A percentile compares a stretch with the other conserved stretches of the same genome.
These are phyloP conservation scores for Myotis lucifugus DNA, from an alignment of 2,113 vertebrate species.

Conservation along the genomic window DNA sequence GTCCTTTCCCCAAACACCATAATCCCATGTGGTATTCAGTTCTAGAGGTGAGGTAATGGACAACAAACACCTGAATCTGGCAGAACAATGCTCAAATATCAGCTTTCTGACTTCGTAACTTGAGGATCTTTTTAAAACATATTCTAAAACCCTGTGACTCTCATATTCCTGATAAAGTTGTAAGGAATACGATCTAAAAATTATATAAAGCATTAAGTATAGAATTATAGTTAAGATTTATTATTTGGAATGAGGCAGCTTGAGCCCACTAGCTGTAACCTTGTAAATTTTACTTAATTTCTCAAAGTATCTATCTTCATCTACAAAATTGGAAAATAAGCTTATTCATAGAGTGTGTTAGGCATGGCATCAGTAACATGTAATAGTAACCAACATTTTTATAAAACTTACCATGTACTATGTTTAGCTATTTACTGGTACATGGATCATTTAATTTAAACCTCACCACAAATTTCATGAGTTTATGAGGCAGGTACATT, in stretches of 20 bases:
- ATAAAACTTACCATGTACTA: background rate
- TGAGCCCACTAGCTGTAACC: background rate
- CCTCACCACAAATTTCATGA: background rate
- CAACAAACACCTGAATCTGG: background rate
- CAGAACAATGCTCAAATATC: background rate
- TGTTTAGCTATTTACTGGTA: background rate
- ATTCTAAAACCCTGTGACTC: background rate
- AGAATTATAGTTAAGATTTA: background rate
- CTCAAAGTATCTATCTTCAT: background rate
- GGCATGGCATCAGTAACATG: background rate
- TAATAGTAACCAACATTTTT: constrained; percentile 31
- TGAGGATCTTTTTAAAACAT: background rate
- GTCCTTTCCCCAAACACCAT: background rate
- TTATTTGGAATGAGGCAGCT: background rate
- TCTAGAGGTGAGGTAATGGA: background rate
- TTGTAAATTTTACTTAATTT: constrained; percentile 29
- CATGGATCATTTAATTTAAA: constrained; percentile 8
- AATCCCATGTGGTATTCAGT: background rate
- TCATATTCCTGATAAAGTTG: constrained; percentile 3
- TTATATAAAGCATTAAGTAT: background rate
- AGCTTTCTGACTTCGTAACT: background rate
- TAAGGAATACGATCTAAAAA: background rate
- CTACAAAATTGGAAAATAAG: background rate
- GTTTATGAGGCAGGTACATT: background rate
- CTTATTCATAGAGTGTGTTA: background rate